Evolutionary conservation across 2,113 vertebrate genomes (phyloP), one percentile per base, ranked within the genome.

Genomic region (Oryzias curvinotus): DNA sequence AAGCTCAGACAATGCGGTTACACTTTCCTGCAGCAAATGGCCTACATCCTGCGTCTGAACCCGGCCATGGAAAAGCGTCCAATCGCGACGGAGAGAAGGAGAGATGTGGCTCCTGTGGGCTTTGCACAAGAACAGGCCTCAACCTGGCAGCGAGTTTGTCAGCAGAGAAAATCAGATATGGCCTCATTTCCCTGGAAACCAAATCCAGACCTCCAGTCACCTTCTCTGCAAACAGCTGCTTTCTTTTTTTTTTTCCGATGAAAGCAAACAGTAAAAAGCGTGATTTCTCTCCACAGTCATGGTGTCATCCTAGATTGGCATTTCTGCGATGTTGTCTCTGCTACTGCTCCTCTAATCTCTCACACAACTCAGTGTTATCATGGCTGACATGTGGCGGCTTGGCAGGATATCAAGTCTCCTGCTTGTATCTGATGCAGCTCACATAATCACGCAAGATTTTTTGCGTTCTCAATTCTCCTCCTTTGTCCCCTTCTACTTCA

Each of bases 1-100:
- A 2, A 80, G 73, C 81, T 86, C 81, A 90, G 86, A 88, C 82
- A 85, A 82, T 82, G 87, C 54, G 86, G 87, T 90, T 82, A 75
- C 79, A 83, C 85, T 87, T 87, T 83, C 82, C 87, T 85, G 81
- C 77, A 68, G 84, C 77, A 86, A 88, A 85, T 84, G 78, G 84
- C 75, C 85, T 87, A 78, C 83, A 89, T 90, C 84, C 84, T 85
- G 88, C 74, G 76, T 50, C 62, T 28, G 70, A 60, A 44, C 63
- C 17, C 76, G 80, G 88, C 87, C 82, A 88, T 87, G 74, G 74
- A 84, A 82, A 89, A 85, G 60, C 85, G 82, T 87, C 84, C 78
- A 85, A 85, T 87, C 86, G 82, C 81, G 79, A 73, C 65, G 45
- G 68, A 71, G 71, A 64, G 71, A 82, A 67, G 68, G 57, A 74